Conservation (phyloP, 2,888 invertebrate genomes). For the Macrophya annulata region DNA sequence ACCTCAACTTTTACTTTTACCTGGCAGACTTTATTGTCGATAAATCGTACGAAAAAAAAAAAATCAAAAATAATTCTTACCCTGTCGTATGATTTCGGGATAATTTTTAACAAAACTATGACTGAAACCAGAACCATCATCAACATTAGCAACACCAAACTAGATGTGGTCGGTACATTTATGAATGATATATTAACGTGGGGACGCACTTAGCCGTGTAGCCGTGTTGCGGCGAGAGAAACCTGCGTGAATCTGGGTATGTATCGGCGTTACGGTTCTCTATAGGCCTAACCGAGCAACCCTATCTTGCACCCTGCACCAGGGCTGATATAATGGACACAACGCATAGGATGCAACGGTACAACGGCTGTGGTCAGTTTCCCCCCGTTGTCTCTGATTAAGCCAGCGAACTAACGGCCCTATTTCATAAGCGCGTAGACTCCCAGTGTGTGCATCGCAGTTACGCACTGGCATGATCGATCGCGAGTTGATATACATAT, state of each 20-base stretch:
- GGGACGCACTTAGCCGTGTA: slow-evolving; percentile 29
- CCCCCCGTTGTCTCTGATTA: slow-evolving; percentile 52
- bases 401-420: slow-evolving; percentile 45
- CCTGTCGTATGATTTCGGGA: not conserved
- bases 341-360: slow-evolving; percentile 45
- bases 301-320: slow-evolving; percentile 55
- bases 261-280: slow-evolving; percentile 43
- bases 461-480: not conserved
- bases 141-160: slow-evolving; percentile 21
- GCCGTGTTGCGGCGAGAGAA: slow-evolving; percentile 46
- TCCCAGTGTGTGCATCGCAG: not conserved
- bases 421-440: slow-evolving; percentile 8
- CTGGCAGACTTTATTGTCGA: not conserved
- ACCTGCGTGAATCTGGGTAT: slow-evolving; percentile 29
- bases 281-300: slow-evolving; percentile 48
- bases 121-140: not conserved
- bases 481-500: not conserved
- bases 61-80: not conserved
- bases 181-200: slow-evolving; percentile 48
- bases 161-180: slow-evolving; percentile 36
- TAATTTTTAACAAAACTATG: not conserved
- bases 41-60: not conserved
- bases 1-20: not conserved
- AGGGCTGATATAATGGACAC: slow-evolving; percentile 50
- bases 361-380: slow-evolving; percentile 48